phyloP scores from a whole-genome alignment of 2,888 invertebrate genomes.

The Mesochorus sp. region DNA sequence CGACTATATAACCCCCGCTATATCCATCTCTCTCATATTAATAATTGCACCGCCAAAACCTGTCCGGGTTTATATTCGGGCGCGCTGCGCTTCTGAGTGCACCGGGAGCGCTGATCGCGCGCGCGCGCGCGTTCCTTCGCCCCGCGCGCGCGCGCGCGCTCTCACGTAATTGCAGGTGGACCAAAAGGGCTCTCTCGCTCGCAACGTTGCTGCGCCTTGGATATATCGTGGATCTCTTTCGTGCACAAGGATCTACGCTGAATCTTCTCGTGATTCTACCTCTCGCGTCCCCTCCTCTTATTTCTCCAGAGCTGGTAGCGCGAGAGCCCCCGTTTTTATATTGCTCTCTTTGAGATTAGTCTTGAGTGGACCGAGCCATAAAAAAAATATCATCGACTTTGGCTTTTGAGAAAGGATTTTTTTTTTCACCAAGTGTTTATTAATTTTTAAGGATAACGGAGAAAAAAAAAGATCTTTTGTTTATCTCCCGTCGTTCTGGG shows the following conservation, averaged over 20 bases:
- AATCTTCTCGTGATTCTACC: slow-evolving; percentile 52
- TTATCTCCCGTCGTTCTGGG: no score
- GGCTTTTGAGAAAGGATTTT: slow-evolving; percentile 11
- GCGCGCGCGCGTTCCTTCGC: slow-evolving; percentile 47
- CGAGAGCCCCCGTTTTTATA: slow-evolving; percentile 21
- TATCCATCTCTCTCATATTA: slow-evolving; percentile 72
- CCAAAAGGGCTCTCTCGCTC: slow-evolving; percentile 44
- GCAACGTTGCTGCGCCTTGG: slow-evolving; percentile 40
- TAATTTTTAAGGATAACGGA: neutral
- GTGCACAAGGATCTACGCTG: slow-evolving; percentile 59
- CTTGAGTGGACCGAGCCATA: slow-evolving; percentile 41
- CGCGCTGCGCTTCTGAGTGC: slow-evolving; percentile 65
- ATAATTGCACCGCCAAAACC: slow-evolving; percentile 78
- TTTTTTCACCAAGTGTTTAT: slow-evolving; percentile 21
- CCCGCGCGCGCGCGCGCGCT: slow-evolving; percentile 25
- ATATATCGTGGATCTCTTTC: slow-evolving; percentile 62
- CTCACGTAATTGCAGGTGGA: slow-evolving; percentile 68
- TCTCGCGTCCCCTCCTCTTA: slow-evolving; percentile 57
- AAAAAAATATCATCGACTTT: slow-evolving; percentile 15
- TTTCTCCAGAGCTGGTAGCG: neutral
- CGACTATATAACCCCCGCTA: slow-evolving; percentile 57
- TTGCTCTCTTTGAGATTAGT: slow-evolving; percentile 46
- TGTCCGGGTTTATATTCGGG: slow-evolving; percentile 73
- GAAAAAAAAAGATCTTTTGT: slow-evolving; percentile 1
- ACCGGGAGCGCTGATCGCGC: slow-evolving; percentile 54